A percentile compares a stretch with the other conserved stretches of the same genome.
Evolutionary conservation across 2,797 vertebrate genomes (phyloP).

Genomic region (Vipera latastei): DNA sequence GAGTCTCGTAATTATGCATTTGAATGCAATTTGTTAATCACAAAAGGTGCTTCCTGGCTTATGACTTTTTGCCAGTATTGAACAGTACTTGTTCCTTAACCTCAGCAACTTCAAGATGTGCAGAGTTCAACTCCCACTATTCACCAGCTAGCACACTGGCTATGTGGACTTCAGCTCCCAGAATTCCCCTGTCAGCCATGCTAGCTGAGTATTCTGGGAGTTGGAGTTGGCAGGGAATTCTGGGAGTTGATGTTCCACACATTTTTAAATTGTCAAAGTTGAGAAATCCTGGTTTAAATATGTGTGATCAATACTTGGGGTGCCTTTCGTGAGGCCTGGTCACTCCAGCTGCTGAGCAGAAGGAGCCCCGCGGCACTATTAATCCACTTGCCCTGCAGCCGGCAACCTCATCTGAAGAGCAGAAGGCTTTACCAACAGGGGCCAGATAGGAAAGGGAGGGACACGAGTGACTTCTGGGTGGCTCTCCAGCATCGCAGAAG

Average conservation of each 20-base stretch:
- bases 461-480: neutral
- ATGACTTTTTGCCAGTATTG: neutral
- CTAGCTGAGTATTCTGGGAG: neutral
- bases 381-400: neutral
- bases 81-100: neutral
- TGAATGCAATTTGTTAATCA: neutral
- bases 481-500: too few species aligned
- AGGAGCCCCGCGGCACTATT: too few species aligned
- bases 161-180: neutral
- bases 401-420: neutral
- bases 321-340: too few species aligned
- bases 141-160: neutral
- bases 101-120: neutral
- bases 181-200: neutral
- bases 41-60: neutral
- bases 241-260: too few species aligned
- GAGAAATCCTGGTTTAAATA: neutral
- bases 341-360: neutral
- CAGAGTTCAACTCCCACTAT: neutral
- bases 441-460: neutral
- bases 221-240: neutral
- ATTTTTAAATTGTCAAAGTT: neutral
- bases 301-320: neutral
- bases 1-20: neutral
- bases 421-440: neutral